Base-by-base conservation (phyloP, 2,888 invertebrate genomes). In the Horisme vitalbata region DNA sequence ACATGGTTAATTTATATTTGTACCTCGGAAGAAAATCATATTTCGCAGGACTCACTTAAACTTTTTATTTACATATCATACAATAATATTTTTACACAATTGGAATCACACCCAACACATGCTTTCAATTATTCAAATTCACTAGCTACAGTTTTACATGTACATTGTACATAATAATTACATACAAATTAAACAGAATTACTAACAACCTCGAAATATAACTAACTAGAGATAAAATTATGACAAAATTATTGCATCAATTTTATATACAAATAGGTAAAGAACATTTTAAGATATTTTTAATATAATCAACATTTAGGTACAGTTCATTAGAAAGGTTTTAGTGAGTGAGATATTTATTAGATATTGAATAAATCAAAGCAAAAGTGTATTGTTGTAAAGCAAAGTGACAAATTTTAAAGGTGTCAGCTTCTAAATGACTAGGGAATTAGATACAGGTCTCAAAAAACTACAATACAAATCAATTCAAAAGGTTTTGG, bases 1-100 rank as follows among this genome's bases (percentile, higher is more conserved):
- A 89, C 88, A 88, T 88, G 87, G 86, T 86, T 89, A 88, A 79
- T 84, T 86, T 70, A 83, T 86, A 83, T 82, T 88, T 88, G 87
- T 88, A 88, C 86, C 87, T 86, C 86, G 83, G 87, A 88, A 89
- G 88, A 86, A 87, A 89, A 87, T 84, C 79, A 87, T 87, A 87
- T 85, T 79, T 88, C 81, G 83, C 83, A 82, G 79, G 78, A 85
- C 75, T 83, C 83, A 79, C 78, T 84, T 87, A 75, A 81, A 73
- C 56, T 81, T 81, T 88, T 88, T 89, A 86, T 89, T 88, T 88
- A 89, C 88, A 85, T 85, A 51, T 80, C 88, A 88, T 88, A 88
- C 75, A 79, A 78, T 72, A 73, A 79, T 79, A 71, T 75, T 79
- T 59, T 75, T 84, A 85, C 80, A 85, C 69, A 77, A 75, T 74